Conservation (phyloP, 2,888 invertebrate species). For the Creontiades dilutus region DNA sequence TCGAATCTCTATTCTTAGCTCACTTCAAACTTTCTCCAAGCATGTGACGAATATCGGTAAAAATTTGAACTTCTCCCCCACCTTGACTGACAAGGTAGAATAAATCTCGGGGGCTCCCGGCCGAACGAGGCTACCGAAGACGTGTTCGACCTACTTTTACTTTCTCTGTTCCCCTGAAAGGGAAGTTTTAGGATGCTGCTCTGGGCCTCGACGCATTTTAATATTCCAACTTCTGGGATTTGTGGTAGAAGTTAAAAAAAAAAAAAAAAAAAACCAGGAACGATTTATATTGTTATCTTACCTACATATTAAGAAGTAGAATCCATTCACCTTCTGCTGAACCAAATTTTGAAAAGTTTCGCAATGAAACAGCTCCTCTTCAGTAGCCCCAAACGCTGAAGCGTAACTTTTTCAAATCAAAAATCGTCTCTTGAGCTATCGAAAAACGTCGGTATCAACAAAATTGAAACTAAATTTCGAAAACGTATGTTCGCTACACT, state of each 20-base stretch:
- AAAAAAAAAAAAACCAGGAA: too few species aligned
- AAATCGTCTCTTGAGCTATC: too few species aligned
- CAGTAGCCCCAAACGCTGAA: too few species aligned
- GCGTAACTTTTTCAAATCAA: too few species aligned
- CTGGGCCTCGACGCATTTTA: background rate
- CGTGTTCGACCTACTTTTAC: constrained; percentile 52
- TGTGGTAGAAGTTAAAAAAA: background rate
- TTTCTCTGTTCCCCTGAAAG: background rate
- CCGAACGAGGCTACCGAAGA: constrained; percentile 26
- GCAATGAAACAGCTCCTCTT: too few species aligned
- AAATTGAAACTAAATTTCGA: too few species aligned
- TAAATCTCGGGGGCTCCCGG: constrained; percentile 3
- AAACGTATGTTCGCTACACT: too few species aligned
- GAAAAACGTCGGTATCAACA: too few species aligned
- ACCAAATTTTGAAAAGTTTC: too few species aligned
- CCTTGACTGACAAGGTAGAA: constrained; percentile 4
- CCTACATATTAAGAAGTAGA: too few species aligned
- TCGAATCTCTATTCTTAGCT: background rate
- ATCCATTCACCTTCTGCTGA: too few species aligned
- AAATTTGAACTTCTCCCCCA: constrained; percentile 14
- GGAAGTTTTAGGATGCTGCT: constrained; percentile 18
- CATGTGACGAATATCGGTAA: background rate
- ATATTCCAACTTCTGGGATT: background rate
- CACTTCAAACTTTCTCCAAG: background rate
- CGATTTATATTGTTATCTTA: too few species aligned